Conservation (phyloP, 2,113 vertebrate genomes). For the Azemiops feae region DNA sequence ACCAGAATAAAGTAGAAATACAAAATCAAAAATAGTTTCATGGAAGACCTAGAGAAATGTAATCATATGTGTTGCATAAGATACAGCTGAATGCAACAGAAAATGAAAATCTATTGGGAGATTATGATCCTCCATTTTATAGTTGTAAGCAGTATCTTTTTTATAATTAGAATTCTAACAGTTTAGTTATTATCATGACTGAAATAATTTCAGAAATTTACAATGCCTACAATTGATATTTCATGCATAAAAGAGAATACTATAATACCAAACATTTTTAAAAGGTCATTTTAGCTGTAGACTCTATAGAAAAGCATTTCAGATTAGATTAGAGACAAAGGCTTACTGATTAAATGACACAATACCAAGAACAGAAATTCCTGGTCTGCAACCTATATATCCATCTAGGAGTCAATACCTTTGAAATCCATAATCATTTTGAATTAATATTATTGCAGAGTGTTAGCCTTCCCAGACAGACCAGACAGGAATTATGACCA, state of each 20-base stretch:
- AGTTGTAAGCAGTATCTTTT: not conserved
- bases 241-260: not conserved
- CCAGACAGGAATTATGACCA: not conserved
- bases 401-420: not conserved
- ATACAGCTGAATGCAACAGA: not conserved
- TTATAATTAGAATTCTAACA: conserved; percentile 1
- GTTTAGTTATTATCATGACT: not conserved
- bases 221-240: not conserved
- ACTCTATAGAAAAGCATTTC: not conserved
- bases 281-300: not conserved
- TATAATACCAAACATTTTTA: not conserved
- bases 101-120: not conserved
- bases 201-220: not conserved
- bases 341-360: not conserved
- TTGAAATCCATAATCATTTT: not conserved
- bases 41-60: not conserved
- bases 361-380: not conserved
- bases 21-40: not conserved
- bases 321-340: not conserved
- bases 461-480: not conserved
- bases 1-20: not conserved
- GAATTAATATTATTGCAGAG: not conserved
- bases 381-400: not conserved
- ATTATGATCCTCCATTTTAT: not conserved
- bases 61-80: not conserved